Base-by-base conservation (phyloP, 1,140 invertebrate genomes). In the Elysia chlorotica region DNA sequence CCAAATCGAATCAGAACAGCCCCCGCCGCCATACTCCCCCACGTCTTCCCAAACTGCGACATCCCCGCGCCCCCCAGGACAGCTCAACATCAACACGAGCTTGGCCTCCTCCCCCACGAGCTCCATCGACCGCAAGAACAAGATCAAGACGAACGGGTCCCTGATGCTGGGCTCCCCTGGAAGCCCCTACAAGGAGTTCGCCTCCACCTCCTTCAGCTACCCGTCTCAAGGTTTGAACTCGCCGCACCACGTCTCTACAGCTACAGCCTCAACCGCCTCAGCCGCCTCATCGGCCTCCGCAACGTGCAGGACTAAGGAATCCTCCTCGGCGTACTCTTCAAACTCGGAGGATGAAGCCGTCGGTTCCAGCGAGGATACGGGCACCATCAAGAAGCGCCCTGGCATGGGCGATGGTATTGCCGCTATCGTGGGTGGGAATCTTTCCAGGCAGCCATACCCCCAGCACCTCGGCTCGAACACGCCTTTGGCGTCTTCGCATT, bases 321-420 rank as follows among this genome's bases (percentile, higher is more conserved):
- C 38, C 2, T 71, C 69, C 0, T 68, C 48, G 38, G 30, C 85
- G 56, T 71, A 63, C 25, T 71, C 69, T 93, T 95, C 82, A 93
- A 96, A 74, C 94, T 95, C 17, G 93, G 96, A 87, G 94, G 95
- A 38, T 94, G 95, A 48, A 84, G 96, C 79, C 65, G 93, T 94
- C 1, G 94, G 94, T 23, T 81, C 79, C 21, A 83, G 82, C 0
- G 82, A 83, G 69, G 85, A 84, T 68, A 83, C 80, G 89, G 92
- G 89, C 87, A 94, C 82, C 61, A 87, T 87, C 30, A 85, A 82
- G 81, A 82, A 78, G 74, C 82, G 76, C 76, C 89, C 77, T 74
- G 73, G 65, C 73, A 56, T 4, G 10, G 65, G 25, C 35, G 57
- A 36, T 57, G 68, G 30, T 23, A 48, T 19, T 25, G 38, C 71